These are phyloP conservation scores for Eunapius fragilis DNA, from an alignment of 37 sponge, comb jelly and placozoan genomes.

Conservation along the genomic window DNA sequence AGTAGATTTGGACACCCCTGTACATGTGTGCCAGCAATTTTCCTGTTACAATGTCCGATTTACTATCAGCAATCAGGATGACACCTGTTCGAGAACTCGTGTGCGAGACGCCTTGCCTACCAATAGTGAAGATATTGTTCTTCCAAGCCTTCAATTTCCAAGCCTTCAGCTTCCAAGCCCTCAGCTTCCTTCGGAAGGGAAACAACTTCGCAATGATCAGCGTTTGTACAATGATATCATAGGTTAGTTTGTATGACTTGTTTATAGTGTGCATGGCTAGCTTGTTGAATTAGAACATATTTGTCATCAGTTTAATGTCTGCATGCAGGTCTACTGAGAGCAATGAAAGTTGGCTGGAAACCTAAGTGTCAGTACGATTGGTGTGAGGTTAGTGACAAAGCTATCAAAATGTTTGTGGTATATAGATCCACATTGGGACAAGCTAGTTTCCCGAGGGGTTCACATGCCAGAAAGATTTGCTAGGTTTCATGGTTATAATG, in stretches of 20 bases:
- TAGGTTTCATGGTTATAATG: neutral
- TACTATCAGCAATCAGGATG: neutral
- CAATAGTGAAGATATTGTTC: neutral
- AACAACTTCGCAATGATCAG: conserved; percentile 1
- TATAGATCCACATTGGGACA: neutral
- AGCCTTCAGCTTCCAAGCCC: no score
- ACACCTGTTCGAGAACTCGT: neutral
- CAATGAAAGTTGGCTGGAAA: neutral
- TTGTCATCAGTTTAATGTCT: neutral
- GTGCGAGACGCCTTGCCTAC: neutral
- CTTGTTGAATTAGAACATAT: neutral
- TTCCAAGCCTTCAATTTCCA: neutral
- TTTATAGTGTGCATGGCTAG: neutral
- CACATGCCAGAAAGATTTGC: neutral
- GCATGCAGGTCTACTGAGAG: neutral
- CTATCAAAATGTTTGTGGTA: neutral
- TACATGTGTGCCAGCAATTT: conserved; percentile 1
- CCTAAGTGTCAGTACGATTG: neutral
- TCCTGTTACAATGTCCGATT: neutral
- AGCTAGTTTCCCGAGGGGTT: neutral
- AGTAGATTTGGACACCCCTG: neutral
- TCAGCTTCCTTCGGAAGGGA: conserved; percentile 4
- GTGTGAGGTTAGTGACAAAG: neutral
- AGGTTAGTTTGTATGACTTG: conserved; percentile 8
- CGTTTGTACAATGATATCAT: conserved; percentile 12